These are phyloP conservation scores for Alosa sapidissima DNA, from an alignment of 2,797 vertebrate genomes.

Conservation along the genomic window DNA sequence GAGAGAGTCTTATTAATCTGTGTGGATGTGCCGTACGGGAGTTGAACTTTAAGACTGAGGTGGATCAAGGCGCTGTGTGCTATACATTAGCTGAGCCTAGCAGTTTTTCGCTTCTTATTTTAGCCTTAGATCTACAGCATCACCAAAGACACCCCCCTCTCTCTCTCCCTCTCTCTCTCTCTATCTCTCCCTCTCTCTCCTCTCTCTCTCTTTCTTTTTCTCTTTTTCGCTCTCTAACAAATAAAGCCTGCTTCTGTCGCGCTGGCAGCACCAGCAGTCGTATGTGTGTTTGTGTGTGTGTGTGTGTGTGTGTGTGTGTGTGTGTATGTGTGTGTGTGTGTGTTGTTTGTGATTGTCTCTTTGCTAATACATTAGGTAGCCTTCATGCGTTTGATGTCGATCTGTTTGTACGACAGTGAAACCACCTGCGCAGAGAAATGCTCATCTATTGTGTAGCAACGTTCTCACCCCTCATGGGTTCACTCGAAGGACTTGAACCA, in stretches of 20 bases:
- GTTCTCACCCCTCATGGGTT: background rate
- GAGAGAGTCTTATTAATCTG: conserved; percentile 20
- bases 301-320: background rate
- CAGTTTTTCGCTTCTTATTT: conserved; percentile 18
- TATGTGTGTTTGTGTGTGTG: background rate
- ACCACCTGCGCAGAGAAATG: background rate
- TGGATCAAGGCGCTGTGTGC: conserved; percentile 17
- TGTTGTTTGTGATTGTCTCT: background rate
- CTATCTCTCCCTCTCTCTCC: background rate
- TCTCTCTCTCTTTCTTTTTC: background rate
- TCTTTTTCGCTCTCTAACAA: background rate
- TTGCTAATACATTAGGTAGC: background rate
- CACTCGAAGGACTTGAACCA: background rate
- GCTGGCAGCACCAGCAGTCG: background rate
- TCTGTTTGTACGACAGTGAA: background rate
- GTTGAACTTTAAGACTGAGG: conserved; percentile 19
- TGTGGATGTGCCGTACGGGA: background rate
- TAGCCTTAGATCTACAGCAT: conserved; percentile 5
- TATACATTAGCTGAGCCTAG: conserved; percentile 16
- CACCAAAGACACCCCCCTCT: background rate
- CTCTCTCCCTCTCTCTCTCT: background rate
- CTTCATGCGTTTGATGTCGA: background rate
- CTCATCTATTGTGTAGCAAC: background rate
- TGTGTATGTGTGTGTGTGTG: background rate
- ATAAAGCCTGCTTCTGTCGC: background rate